These are phyloP conservation scores for Aphelenchoides fujianensis DNA, from an alignment of 1,140 invertebrate genomes.

Conservation along the genomic window DNA sequence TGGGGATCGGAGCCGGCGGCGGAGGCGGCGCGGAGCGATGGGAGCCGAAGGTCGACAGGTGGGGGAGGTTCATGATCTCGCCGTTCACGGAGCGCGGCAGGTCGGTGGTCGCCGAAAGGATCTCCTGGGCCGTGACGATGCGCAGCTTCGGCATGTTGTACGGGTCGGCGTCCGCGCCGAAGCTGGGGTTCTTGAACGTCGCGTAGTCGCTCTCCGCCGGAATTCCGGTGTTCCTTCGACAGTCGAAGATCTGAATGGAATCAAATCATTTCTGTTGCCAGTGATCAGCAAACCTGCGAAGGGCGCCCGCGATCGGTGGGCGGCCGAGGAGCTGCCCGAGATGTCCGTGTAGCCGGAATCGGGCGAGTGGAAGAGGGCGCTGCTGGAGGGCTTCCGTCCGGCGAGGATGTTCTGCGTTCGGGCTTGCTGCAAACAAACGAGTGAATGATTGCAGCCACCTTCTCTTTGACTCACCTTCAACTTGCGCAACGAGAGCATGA, in stretches of 20 bases:
- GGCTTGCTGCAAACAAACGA: background rate
- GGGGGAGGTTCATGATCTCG: background rate
- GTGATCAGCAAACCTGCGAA: background rate
- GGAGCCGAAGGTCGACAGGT: background rate
- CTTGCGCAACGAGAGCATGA: constrained; percentile 90
- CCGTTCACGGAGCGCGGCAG: constrained; percentile 10
- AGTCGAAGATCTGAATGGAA: background rate
- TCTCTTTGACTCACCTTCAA: constrained; percentile 69
- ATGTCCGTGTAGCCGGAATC: constrained; percentile 13
- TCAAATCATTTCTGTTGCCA: background rate
- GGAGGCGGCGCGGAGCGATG: background rate
- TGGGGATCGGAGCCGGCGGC: background rate
- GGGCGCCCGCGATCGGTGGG: background rate
- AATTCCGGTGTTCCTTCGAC: background rate
- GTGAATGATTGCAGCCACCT: background rate
- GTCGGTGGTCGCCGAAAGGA: constrained; percentile 14
- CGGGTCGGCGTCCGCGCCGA: background rate
- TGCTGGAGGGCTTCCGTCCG: background rate
- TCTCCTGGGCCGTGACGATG: constrained; percentile 15
- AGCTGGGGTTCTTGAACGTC: background rate
- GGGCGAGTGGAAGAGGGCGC: background rate
- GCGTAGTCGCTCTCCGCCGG: background rate
- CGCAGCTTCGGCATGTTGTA: constrained; percentile 12
- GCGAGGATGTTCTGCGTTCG: background rate
- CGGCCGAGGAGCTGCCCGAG: background rate